Evolutionary conservation across 1,140 invertebrate species (phyloP), one percentile per base, ranked within the genome.

Genomic region (Protaetia brevitarsis): DNA sequence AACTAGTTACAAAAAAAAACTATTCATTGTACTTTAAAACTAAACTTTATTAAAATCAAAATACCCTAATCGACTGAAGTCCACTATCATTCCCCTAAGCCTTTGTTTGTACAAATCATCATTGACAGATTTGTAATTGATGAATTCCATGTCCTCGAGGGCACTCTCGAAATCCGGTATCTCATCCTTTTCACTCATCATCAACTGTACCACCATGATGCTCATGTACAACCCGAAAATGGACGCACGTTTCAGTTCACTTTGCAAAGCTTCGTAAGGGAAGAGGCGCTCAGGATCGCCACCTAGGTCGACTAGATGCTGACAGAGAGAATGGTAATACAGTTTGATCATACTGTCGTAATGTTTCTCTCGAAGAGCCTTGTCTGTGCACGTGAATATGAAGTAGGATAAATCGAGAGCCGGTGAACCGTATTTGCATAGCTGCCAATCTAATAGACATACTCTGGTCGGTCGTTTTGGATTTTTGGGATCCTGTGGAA

Each of bases 391-490:
- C 2, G 29, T 65, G 29, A 57, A 65, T 11, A 65, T 10, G 30
- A 65, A 65, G n/a, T 56, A 65, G 13, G 63, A 65, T 2, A 65
- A 8, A 11, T 65, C 63, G 8, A 57, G 57, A 13, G 63, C 63
- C n/a, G 63, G 63, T 16, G 63, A 65, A 16, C 30, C 63, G 28
- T 31, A 56, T 21, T 13, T 29, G 16, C 10, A 28, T 1, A 65
- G 26, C 57, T 65, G 63, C 23, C 23, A 65, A 31, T 65, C 63
- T n/a, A 65, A 23, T 3, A 65, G 29, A 16, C 26, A 34, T n/a
- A 65, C 13, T 8, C 30, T 30, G 1, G 63, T 65, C 21, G 63
- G 63, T n/a, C 13, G 51, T 10, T 56, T 27, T 3, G 41, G 41
- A 56, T 65, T 8, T 2, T 16, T 7, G 21, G 63, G 5, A 57